A percentile compares a stretch with the other conserved stretches of the same genome.
Evolutionary conservation across 1,140 invertebrate species (phyloP).

Genomic region (Cardiocondyla obscurior): DNA sequence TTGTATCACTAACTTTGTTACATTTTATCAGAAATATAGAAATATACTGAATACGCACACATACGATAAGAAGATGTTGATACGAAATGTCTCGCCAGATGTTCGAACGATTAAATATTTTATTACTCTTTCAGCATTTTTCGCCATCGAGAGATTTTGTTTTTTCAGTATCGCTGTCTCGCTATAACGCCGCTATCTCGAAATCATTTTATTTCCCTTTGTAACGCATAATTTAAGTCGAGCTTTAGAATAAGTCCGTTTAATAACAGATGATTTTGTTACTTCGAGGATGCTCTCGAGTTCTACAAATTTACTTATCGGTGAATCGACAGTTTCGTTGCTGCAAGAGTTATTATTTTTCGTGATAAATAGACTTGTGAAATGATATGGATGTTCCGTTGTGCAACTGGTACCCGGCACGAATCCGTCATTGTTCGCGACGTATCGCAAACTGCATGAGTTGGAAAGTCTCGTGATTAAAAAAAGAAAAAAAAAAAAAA

Average conservation of each 20-base stretch:
- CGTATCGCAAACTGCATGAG: constrained; percentile 7
- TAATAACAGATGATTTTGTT: neutral
- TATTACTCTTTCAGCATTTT: neutral
- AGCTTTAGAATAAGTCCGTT: neutral
- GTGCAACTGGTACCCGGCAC: constrained; percentile 32
- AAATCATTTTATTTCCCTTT: neutral
- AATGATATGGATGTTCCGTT: constrained; percentile 52
- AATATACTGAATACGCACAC: constrained; percentile 6
- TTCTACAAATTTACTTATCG: neutral
- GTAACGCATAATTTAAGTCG: neutral
- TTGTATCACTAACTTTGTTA: constrained; percentile 51
- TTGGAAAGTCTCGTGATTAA: constrained; percentile 31
- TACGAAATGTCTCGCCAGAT: neutral
- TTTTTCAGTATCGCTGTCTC: neutral
- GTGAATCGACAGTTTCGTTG: neutral
- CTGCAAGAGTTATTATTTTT: constrained; percentile 1
- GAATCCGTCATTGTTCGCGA: constrained; percentile 33
- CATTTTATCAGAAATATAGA: constrained; percentile 50
- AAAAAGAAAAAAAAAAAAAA: too few relatives aligned
- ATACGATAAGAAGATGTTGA: neutral
- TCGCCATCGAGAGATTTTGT: neutral
- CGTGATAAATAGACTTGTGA: neutral
- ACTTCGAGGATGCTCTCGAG: neutral
- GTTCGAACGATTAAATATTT: too few relatives aligned
- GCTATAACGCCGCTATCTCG: neutral